A percentile compares a stretch with the other conserved stretches of the same genome.
These are phyloP conservation scores for Vombatus ursinus DNA, from an alignment of 2,113 vertebrate species.

Conservation along the genomic window DNA sequence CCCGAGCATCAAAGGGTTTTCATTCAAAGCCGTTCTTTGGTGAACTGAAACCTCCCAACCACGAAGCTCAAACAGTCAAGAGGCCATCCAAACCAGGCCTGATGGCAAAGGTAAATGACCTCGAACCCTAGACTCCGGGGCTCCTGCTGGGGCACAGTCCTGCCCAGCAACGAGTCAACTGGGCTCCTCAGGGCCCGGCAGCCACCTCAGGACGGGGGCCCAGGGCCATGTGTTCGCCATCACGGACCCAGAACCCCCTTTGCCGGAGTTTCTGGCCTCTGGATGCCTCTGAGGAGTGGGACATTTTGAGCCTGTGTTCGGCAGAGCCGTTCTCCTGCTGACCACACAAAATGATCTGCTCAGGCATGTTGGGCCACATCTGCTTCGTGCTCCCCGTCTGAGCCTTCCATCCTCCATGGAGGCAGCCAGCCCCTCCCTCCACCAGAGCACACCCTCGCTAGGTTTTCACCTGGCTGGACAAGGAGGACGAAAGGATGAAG, in stretches of 20 bases:
- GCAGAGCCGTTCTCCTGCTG: constrained; percentile 42
- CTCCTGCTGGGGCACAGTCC: constrained; percentile 76
- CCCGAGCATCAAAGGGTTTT: constrained; percentile 74
- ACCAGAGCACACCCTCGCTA: too few species aligned
- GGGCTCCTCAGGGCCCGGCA: neutral
- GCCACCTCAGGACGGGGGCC: neutral
- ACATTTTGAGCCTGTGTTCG: neutral
- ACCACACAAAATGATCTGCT: constrained; percentile 43
- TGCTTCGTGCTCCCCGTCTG: constrained; percentile 47
- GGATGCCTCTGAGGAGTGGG: neutral
- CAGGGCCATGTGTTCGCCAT: neutral
- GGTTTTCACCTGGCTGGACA: neutral
- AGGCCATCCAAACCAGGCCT: constrained; percentile 63
- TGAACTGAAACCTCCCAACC: constrained; percentile 68
- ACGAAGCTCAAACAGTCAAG: constrained; percentile 56
- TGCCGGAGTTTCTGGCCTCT: neutral
- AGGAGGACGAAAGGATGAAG: neutral
- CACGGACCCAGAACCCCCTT: neutral
- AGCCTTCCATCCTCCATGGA: neutral
- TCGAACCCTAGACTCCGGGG: constrained; percentile 53
- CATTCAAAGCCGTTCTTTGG: constrained; percentile 65
- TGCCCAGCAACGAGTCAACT: too few species aligned
- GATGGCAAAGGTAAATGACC: constrained; percentile 69
- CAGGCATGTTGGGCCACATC: constrained; percentile 38
- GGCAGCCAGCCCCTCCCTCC: neutral